Conservation (phyloP, 2,888 invertebrate genomes). For the Nephrotoma flavescens region DNA sequence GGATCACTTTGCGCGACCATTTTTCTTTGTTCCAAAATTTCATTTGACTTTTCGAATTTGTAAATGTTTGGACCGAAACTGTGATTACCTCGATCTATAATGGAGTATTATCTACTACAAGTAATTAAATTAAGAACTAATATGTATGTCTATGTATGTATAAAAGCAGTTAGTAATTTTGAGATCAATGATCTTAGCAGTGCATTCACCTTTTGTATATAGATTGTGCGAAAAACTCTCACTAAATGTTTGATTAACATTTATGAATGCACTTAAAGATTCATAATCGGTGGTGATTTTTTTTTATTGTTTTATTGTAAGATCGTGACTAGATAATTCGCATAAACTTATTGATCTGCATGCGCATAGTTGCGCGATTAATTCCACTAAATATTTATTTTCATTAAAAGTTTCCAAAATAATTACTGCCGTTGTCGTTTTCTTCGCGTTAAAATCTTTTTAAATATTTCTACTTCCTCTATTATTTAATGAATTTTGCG, state of each 20-base stretch:
- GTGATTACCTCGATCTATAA: too few species aligned
- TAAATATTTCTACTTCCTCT: background rate
- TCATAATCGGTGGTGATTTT: background rate
- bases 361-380: background rate
- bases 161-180: too few species aligned
- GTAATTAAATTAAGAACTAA: too few species aligned
- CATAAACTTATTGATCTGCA: background rate
- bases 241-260: background rate
- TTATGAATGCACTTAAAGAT: too few species aligned
- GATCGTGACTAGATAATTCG: background rate
- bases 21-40: too few species aligned
- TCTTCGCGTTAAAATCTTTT: background rate
- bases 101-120: too few species aligned
- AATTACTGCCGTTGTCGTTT: background rate
- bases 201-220: background rate
- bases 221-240: background rate
- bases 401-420: background rate
- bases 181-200: background rate
- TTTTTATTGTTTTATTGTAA: background rate
- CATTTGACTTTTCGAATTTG: too few species aligned
- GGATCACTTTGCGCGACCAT: too few species aligned
- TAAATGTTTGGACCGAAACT: too few species aligned
- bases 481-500: background rate
- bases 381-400: background rate
- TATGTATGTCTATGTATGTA: too few species aligned